phyloP scores from a whole-genome alignment of 2,113 vertebrate species.

The Protobothrops flavoviridis region DNA sequence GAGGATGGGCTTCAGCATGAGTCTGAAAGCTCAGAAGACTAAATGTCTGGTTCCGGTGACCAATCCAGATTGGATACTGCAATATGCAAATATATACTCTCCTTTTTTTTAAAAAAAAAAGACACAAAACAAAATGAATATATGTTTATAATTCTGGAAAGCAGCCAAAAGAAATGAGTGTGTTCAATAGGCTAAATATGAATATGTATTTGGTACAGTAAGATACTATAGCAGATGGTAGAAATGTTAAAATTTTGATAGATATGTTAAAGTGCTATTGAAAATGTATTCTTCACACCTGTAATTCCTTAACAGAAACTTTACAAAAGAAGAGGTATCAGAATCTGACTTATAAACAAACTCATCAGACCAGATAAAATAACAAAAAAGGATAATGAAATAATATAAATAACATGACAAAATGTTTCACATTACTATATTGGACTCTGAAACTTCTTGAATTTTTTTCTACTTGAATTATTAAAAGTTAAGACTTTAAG shows the following conservation, averaged over 20 bases:
- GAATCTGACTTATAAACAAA: background rate
- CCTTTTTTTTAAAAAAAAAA: background rate
- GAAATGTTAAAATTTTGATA: background rate
- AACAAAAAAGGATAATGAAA: conserved; percentile 8
- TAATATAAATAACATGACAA: background rate
- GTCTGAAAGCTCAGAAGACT: background rate
- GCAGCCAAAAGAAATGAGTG: background rate
- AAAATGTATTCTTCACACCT: conserved; percentile 7
- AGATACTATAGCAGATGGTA: background rate
- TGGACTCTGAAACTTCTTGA: background rate
- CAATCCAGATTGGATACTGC: background rate
- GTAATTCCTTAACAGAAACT: conserved; percentile 15
- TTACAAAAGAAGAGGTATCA: conserved; percentile 34
- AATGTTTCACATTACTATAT: background rate
- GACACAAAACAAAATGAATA: background rate
- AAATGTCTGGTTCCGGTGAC: background rate
- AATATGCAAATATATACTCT: background rate
- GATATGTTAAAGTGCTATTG: background rate
- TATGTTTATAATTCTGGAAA: background rate
- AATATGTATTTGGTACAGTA: background rate
- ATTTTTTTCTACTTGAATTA: background rate
- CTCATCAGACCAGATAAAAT: conserved; percentile 21
- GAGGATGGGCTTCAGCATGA: background rate
- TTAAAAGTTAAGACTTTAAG: background rate
- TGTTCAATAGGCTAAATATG: background rate